Conservation (phyloP, 2,888 invertebrate species). For the Drosophila mimica region DNA sequence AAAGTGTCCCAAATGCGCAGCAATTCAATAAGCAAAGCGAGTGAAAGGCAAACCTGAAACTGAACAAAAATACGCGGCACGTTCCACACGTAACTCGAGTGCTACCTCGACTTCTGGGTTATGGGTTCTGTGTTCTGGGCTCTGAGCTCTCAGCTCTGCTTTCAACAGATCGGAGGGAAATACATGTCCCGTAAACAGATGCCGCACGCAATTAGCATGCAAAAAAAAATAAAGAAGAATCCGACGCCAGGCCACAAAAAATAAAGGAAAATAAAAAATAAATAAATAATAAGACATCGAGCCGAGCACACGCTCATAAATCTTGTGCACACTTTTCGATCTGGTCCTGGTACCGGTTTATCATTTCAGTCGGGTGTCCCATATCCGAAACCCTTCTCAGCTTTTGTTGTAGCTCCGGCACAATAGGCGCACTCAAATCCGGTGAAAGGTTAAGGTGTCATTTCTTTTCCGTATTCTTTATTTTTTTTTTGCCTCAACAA, state of each 20-base stretch:
- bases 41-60: slow-evolving; percentile 71
- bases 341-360: slow-evolving; percentile 26
- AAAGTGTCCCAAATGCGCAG: slow-evolving; percentile 75
- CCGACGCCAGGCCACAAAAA: slow-evolving; percentile 3
- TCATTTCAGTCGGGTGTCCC: slow-evolving; percentile 53
- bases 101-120: slow-evolving; percentile 36
- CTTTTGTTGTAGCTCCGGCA: slow-evolving; percentile 28
- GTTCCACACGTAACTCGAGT: slow-evolving; percentile 72
- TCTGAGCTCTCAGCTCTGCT: background rate
- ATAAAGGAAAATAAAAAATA: slow-evolving; percentile 36
- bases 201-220: slow-evolving; percentile 74
- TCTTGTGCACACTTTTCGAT: slow-evolving; percentile 61
- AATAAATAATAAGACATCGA: slow-evolving; percentile 57
- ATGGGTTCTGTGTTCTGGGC: background rate
- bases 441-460: slow-evolving; percentile 77
- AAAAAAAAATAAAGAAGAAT: slow-evolving; percentile 30
- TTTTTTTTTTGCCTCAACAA: slow-evolving; percentile 55
- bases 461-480: slow-evolving; percentile 28
- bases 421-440: slow-evolving; percentile 46
- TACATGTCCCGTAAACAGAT: slow-evolving; percentile 66
- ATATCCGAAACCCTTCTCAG: slow-evolving; percentile 63
- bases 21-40: slow-evolving; percentile 61
- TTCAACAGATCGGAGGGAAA: slow-evolving; percentile 26
- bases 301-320: slow-evolving; percentile 68
- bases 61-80: slow-evolving; percentile 72